Percentiles rank a stretch among this genome's conserved stretches.
Evolutionary conservation across 2,113 vertebrate species (phyloP).

Genomic region (Nesospiza acunhae): DNA sequence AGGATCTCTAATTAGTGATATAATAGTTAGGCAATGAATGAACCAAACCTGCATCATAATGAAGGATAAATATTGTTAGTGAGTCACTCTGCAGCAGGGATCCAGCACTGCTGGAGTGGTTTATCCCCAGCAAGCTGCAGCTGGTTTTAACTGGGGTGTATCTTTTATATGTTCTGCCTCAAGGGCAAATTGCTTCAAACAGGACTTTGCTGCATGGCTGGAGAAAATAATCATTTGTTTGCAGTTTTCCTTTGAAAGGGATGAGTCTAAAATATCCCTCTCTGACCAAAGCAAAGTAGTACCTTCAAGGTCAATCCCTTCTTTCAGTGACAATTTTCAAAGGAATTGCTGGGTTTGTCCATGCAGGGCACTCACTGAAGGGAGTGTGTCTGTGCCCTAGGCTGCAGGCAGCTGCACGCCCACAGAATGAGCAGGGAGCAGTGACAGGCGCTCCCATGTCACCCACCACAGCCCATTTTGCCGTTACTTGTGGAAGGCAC

Average conservation of each 20-base stretch:
- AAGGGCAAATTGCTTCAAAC: neutral
- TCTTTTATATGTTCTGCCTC: slow-evolving; percentile 26
- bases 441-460: neutral
- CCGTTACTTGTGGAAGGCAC: neutral
- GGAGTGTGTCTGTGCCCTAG: neutral
- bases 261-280: neutral
- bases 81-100: slow-evolving; percentile 40
- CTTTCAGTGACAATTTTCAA: neutral
- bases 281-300: neutral
- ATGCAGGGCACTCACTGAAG: neutral
- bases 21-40: slow-evolving; percentile 17
- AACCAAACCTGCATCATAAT: slow-evolving; percentile 13
- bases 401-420: neutral
- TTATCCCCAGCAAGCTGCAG: slow-evolving; percentile 44
- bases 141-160: slow-evolving; percentile 31
- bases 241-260: slow-evolving; percentile 6
- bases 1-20: slow-evolving; percentile 23
- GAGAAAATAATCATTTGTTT: slow-evolving; percentile 24
- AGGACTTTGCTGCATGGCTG: neutral
- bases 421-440: accelerated
- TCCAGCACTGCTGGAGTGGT: neutral
- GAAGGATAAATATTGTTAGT: slow-evolving; percentile 27
- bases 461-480: neutral
- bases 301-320: neutral
- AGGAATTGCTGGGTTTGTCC: neutral